Evolutionary conservation across 2,113 vertebrate genomes (phyloP).

Genomic region (Quiscalus mexicanus): DNA sequence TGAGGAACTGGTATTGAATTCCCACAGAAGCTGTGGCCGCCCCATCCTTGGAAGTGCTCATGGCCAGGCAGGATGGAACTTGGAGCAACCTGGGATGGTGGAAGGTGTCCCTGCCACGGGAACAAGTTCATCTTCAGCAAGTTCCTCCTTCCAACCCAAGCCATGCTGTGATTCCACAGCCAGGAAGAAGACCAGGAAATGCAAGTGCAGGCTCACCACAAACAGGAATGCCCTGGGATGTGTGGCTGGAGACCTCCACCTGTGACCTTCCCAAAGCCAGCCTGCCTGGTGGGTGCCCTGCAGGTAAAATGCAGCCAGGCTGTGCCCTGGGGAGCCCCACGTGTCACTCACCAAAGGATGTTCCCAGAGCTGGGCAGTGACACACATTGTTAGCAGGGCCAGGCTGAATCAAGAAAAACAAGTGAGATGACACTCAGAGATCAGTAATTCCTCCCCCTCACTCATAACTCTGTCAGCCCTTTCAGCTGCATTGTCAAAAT

Average conservation of each 20-base stretch:
- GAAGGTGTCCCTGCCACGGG: neutral
- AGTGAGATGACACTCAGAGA: constrained; percentile 47
- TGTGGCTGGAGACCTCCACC: neutral
- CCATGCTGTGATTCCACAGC: neutral
- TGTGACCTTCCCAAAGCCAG: neutral
- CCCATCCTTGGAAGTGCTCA: neutral
- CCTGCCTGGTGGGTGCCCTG: neutral
- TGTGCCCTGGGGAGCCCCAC: neutral
- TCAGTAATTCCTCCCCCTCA: constrained; percentile 55
- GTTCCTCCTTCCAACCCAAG: neutral
- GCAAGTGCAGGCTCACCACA: accelerated
- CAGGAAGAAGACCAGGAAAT: neutral
- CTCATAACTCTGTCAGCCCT: constrained; percentile 71
- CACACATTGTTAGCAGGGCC: constrained; percentile 68
- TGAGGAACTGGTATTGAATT: neutral
- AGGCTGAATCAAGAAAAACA: constrained; percentile 51
- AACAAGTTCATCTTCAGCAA: neutral
- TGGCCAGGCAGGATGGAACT: neutral
- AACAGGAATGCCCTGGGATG: neutral
- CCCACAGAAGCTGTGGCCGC: neutral
- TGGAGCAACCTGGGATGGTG: neutral
- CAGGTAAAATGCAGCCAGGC: constrained; percentile 20
- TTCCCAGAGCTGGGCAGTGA: constrained; percentile 50
- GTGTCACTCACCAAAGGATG: constrained; percentile 54
- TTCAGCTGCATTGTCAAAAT: constrained; percentile 70